phyloP scores from a whole-genome alignment of 2,797 vertebrate genomes.

The Anomalospiza imberbis region DNA sequence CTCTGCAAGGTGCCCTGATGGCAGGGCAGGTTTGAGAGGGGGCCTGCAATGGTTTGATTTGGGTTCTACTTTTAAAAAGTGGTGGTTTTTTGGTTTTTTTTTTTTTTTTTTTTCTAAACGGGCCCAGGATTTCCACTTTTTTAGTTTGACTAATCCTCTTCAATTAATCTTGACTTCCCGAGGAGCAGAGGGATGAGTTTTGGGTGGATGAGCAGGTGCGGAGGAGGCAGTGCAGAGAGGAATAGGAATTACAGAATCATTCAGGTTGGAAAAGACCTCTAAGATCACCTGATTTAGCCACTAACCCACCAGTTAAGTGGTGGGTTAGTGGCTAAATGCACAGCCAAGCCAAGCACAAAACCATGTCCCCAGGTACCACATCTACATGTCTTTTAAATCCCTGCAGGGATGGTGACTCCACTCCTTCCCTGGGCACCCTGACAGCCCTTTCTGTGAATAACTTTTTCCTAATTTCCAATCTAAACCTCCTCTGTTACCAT shows the following conservation, averaged over 20 bases:
- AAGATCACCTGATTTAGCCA: background rate
- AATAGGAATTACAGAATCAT: background rate
- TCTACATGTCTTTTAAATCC: background rate
- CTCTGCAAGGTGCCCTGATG: background rate
- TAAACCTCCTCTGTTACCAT: background rate
- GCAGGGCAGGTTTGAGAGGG: background rate
- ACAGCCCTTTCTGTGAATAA: background rate
- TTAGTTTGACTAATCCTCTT: background rate
- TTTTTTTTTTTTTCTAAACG: background rate
- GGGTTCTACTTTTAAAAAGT: background rate
- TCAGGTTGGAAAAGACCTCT: background rate
- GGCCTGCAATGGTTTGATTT: background rate
- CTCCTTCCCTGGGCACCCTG: background rate
- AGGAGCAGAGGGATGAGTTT: background rate
- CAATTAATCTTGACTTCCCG: background rate
- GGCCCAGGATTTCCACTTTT: background rate
- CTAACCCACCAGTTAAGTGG: too few relatives aligned
- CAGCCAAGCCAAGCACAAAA: background rate
- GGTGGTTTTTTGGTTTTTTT: background rate
- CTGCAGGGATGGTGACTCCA: background rate
- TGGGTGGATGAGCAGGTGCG: fast-evolving
- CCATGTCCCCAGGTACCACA: background rate
- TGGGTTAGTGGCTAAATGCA: background rate
- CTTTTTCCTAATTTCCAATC: background rate
- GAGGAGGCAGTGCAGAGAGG: background rate